A percentile compares a stretch with the other conserved stretches of the same genome.
Conservation (phyloP, 2,797 vertebrate species). For the Hipposideros larvatus region DNA sequence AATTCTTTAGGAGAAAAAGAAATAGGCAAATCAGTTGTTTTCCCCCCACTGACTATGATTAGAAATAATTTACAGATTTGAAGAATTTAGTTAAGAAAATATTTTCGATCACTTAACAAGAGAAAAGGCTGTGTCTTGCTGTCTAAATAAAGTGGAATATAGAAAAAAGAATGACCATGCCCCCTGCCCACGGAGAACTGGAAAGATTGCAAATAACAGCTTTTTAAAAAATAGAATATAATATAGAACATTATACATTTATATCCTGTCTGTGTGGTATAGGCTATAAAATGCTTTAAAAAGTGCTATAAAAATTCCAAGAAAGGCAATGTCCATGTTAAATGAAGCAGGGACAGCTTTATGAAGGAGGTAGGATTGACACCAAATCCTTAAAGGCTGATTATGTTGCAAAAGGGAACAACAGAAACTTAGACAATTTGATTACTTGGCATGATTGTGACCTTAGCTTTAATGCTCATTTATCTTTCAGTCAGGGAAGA, state of each 20-base stretch:
- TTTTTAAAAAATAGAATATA: neutral
- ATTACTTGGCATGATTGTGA: neutral
- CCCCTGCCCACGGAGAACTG: neutral
- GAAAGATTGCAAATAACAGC: neutral
- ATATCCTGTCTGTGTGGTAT: neutral
- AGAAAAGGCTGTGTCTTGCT: neutral
- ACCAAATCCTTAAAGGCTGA: neutral
- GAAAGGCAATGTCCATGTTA: neutral
- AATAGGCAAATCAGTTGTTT: neutral
- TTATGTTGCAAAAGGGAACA: neutral
- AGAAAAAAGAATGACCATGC: neutral
- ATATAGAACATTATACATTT: neutral
- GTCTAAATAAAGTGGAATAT: neutral
- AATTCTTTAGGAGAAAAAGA: neutral
- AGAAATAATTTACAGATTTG: constrained; percentile 10
- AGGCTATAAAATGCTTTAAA: neutral
- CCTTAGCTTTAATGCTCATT: neutral
- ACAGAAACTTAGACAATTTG: neutral
- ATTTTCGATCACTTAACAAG: neutral
- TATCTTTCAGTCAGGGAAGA: neutral
- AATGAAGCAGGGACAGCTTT: neutral
- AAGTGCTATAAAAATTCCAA: neutral
- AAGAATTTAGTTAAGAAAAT: neutral
- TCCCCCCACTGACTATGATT: neutral
- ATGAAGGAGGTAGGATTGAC: neutral